Base-by-base conservation (phyloP, 2,797 vertebrate genomes). In the Adelosebastes latens region DNA sequence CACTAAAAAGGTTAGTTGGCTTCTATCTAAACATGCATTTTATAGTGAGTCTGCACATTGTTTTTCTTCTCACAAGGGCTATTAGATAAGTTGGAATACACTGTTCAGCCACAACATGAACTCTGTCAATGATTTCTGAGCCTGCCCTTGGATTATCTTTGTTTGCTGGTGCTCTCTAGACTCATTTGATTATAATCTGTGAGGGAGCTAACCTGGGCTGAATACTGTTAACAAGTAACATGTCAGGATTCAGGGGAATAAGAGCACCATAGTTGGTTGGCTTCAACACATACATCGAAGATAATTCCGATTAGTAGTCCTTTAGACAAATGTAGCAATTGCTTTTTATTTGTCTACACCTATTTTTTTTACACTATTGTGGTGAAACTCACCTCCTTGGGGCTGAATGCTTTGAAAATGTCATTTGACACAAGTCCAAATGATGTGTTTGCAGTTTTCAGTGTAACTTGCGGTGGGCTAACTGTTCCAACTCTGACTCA, bases 101-200 rank as follows among this genome's bases (percentile, higher is more conserved):
- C 62, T 59, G 39, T 72, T 72, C 31, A 85, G 77, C 74, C 84
- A 89, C 64, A 89, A 87, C 76, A 81, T 89, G 85, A 92, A 91
- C 89, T 85, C 86, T 93, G 90, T 95, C 86, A 93, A 92, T 94
- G 76, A 95, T 94, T 92, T 64, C 75, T 85, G 29, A 79, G 75
- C 11, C 55, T 92, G 86, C 66, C 86, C 90, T 93, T 93, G 85
- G 80, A 82, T 86, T 81, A 81, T 88, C 76, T 87, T 49, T 86
- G 84, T 91, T 91, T 88, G 62, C 64, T 74, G 36, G 84, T 68
- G 76, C 62, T 84, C 71, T 75, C 70, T 29, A 61, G 46, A 79
- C 73, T 84, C 63, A 76, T 84, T 80, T 80, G 64, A 83, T 83
- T 83, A 55, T 75, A 78, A 79, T 81, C 42, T 74, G 36, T 49